Evolutionary conservation across 2,888 invertebrate species (phyloP).

Genomic region (Thalpophila matura): DNA sequence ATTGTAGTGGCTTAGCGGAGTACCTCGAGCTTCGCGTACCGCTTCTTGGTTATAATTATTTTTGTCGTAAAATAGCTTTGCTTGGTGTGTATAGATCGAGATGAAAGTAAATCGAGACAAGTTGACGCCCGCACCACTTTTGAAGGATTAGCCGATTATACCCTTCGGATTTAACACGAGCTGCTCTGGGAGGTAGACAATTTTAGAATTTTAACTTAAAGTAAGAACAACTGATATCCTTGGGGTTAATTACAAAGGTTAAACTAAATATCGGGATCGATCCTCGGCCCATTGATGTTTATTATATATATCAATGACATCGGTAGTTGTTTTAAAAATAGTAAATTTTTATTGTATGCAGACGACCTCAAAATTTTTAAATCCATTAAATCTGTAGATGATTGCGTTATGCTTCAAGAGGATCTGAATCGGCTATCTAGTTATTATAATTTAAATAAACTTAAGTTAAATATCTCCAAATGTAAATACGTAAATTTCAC

Average conservation of each 20-base stretch:
- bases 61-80: conserved; percentile 81
- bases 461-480: too few species aligned
- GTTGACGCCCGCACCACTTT: conserved; percentile 82
- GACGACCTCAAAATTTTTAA: too few species aligned
- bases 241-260: background rate
- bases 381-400: too few species aligned
- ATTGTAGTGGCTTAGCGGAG: conserved; percentile 89
- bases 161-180: conserved; percentile 55
- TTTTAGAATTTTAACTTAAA: conserved; percentile 9
- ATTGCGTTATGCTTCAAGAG: too few species aligned
- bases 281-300: too few species aligned
- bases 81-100: conserved; percentile 77
- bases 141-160: conserved; percentile 80
- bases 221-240: background rate
- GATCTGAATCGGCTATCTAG: too few species aligned
- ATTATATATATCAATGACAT: too few species aligned
- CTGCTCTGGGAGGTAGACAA: conserved; percentile 1
- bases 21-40: conserved; percentile 81
- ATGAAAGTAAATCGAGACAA: conserved; percentile 88
- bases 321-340: too few species aligned
- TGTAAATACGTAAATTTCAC: too few species aligned
- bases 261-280: too few species aligned
- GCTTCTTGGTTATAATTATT: conserved; percentile 86
- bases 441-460: too few species aligned
- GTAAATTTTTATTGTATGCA: too few species aligned